Percentiles rank a stretch among this genome's conserved stretches.
Conservation (phyloP, 2,113 vertebrate species). For the Gallinago paraguaiae region DNA sequence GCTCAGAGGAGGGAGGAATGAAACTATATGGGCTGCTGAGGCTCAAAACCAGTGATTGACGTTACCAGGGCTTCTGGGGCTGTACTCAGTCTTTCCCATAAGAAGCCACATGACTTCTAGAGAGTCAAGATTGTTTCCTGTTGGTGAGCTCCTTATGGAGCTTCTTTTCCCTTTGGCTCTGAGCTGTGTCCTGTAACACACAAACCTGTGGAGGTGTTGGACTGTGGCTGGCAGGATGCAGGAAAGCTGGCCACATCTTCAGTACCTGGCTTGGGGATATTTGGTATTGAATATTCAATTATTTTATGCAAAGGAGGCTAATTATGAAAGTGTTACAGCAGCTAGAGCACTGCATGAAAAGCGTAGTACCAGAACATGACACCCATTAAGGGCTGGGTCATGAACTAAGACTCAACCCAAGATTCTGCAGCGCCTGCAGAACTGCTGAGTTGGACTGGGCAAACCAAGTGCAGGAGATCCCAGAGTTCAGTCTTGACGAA, state of each 20-base stretch:
- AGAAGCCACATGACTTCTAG: neutral
- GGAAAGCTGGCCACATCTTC: neutral
- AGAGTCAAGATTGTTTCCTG: neutral
- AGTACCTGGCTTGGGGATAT: neutral
- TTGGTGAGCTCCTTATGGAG: neutral
- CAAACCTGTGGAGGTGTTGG: neutral
- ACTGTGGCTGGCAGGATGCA: neutral
- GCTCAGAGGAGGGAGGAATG: neutral
- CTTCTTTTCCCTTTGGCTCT: neutral
- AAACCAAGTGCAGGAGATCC: neutral
- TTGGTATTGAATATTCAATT: constrained; percentile 18
- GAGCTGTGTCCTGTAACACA: neutral
- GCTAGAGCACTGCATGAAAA: neutral
- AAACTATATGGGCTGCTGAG: neutral
- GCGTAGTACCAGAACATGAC: neutral
- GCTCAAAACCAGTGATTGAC: neutral
- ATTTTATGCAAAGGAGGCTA: neutral
- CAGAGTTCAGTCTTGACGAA: neutral
- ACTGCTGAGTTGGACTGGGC: neutral
- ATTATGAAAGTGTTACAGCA: neutral
- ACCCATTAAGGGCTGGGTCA: neutral
- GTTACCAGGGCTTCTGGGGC: neutral
- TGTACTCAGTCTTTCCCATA: neutral
- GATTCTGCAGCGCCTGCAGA: neutral
- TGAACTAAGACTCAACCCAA: neutral